phyloP scores from a whole-genome alignment of 1,140 invertebrate species.

The Anastrepha obliqua region DNA sequence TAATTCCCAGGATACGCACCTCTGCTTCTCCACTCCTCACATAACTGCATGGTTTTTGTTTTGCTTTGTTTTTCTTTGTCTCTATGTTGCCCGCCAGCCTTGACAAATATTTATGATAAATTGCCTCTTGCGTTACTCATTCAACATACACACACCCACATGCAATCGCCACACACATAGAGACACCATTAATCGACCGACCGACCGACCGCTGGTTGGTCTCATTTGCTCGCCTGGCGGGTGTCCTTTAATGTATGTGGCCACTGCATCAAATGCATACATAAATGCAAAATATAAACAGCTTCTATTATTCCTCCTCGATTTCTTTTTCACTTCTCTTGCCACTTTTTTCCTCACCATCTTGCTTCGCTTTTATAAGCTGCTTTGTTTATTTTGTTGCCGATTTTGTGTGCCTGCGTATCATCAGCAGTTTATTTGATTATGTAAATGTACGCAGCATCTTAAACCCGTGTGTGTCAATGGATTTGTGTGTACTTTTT shows the following conservation, averaged over 20 bases:
- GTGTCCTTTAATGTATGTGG: not conserved
- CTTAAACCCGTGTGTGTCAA: not conserved
- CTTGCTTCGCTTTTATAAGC: not conserved
- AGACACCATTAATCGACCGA: not conserved
- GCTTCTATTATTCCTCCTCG: conserved; percentile 60
- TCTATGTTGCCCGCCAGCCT: conserved; percentile 52
- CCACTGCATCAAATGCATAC: conserved; percentile 27
- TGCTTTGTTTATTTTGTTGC: conserved; percentile 16
- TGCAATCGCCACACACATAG: not conserved
- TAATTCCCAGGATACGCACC: not conserved
- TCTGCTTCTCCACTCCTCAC: not conserved
- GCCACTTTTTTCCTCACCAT: not conserved
- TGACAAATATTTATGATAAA: conserved; percentile 74
- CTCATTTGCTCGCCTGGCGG: conserved; percentile 32
- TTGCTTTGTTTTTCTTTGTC: conserved; percentile 36
- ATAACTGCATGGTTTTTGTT: not conserved
- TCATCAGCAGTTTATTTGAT: not conserved
- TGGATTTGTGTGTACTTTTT: not conserved
- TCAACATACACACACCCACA: not conserved
- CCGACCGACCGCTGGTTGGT: not conserved
- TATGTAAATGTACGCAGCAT: not conserved
- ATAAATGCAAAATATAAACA: conserved; percentile 68
- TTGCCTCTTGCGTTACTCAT: conserved; percentile 66
- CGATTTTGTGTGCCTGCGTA: not conserved
- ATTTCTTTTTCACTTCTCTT: not conserved